These are phyloP conservation scores for Gastrophysa polygoni DNA, from an alignment of 2,888 invertebrate species.

Conservation along the genomic window DNA sequence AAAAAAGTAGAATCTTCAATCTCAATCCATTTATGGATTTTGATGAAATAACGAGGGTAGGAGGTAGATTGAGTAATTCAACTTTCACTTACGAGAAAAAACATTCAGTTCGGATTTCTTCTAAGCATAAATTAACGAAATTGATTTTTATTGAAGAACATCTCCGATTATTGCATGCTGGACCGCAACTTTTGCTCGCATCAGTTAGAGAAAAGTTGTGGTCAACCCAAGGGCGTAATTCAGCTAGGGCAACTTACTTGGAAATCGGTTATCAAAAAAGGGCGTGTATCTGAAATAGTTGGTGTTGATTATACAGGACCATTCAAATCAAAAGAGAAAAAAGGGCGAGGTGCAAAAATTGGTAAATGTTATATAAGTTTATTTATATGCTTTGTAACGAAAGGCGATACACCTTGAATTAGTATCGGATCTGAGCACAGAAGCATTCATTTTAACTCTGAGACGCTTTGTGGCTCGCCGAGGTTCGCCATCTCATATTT, in stretches of 20 bases:
- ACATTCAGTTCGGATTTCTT: conserved; percentile 27
- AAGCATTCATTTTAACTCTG: neutral
- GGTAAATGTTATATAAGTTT: too few species aligned
- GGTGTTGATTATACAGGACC: neutral
- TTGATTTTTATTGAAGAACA: conserved; percentile 24
- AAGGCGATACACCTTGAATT: neutral
- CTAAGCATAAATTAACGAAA: conserved; percentile 27
- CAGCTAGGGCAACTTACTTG: neutral
- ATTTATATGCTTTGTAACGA: too few species aligned
- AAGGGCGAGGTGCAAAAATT: too few species aligned
- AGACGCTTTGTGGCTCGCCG: neutral
- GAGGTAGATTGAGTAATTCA: conserved; percentile 22
- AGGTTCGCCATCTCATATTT: neutral
- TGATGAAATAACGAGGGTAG: conserved; percentile 11
- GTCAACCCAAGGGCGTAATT: neutral
- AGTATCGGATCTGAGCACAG: too few species aligned
- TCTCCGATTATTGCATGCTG: conserved; percentile 24
- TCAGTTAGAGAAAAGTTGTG: too few species aligned
- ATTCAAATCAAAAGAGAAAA: neutral
- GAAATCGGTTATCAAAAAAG: neutral
- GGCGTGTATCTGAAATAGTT: neutral
- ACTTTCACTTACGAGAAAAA: conserved; percentile 25
- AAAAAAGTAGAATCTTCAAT: too few species aligned
- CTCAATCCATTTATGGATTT: neutral
- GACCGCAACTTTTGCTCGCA: conserved; percentile 25